Conservation (phyloP, 2,113 vertebrate genomes). For the Forbesichthys agassizii region DNA sequence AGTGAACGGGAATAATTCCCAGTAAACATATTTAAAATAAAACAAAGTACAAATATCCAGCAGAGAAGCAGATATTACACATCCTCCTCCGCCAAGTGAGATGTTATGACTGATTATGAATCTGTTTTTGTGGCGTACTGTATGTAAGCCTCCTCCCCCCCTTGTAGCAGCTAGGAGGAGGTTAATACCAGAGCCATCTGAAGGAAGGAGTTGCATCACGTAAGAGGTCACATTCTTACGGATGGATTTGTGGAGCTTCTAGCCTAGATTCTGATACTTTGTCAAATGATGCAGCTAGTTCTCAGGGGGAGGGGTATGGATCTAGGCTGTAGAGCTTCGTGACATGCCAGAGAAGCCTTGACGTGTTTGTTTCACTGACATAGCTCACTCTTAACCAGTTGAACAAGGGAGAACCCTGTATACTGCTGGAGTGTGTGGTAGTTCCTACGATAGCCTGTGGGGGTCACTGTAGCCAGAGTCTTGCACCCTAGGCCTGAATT, state of each 20-base stretch:
- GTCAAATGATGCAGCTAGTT: no score
- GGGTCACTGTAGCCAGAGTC: constrained; percentile 45
- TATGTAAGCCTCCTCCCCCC: background rate
- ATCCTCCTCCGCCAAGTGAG: background rate
- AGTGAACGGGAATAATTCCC: constrained; percentile 23
- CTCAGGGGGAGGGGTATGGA: no score
- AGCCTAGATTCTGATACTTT: no score
- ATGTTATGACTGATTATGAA: background rate
- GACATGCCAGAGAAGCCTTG: no score
- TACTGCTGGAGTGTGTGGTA: no score
- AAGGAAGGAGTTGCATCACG: background rate
- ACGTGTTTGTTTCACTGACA: no score
- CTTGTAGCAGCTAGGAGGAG: background rate
- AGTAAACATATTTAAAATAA: background rate
- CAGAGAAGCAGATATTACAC: background rate
- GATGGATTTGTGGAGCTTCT: no score
- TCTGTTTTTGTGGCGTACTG: background rate
- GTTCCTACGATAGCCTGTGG: constrained; percentile 6
- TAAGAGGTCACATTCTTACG: no score
- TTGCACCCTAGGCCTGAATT: constrained; percentile 54
- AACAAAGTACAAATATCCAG: background rate
- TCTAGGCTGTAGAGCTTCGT: no score
- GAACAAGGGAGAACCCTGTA: no score
- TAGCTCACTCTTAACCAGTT: no score
- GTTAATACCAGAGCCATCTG: background rate